Base-by-base conservation (phyloP, 2,113 vertebrate species). In the Toxostoma redivivum region DNA sequence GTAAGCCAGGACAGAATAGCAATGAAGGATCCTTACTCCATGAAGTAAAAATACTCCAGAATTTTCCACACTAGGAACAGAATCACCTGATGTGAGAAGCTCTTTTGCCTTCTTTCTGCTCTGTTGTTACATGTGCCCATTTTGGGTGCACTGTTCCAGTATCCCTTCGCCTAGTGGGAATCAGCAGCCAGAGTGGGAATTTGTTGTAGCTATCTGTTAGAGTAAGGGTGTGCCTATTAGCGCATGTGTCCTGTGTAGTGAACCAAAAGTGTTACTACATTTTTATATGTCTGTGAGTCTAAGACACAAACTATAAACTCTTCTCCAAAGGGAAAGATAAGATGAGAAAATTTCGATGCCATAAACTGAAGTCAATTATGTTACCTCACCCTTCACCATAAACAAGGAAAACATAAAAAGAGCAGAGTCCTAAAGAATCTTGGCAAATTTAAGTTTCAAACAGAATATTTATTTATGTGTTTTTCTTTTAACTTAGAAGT, bases 281-380 rank as follows among this genome's bases (percentile, higher is more conserved):
- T 90, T 94, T 93, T 74, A 60, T 82, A 28, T 0, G 2, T 72
- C 84, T 94, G 35, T 51, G 57, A 81, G 23, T 69, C 79, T 86
- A 58, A 60, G 44, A 73, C 72, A 78, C 51, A 78, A 91, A 64
- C 70, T 40, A 78, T 90, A 90, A 96, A 94, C 25, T 67, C 71
- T 83, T 67, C 93, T 88, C 93, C 82, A 83, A 96, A 92, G 79
- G 81, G 93, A 90, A 89, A 95, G 85, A 92, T 82, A 71, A 40
- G 81, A 90, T 14, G 44, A 95, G 66, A 87, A 86, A 73, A 73
- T 57, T 44, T 74, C 94, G 58, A 66, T 81, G 71, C 19, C 44
- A 51, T 76, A 72, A 94, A 90, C 42, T 77, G 38, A 69, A 77
- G 33, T 86, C 44, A 62, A n/a, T 90, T 94, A 37, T 23, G 30